Evolutionary conservation across 2,113 vertebrate genomes (phyloP).

Genomic region (Hydrochoerus hydrochaeris): DNA sequence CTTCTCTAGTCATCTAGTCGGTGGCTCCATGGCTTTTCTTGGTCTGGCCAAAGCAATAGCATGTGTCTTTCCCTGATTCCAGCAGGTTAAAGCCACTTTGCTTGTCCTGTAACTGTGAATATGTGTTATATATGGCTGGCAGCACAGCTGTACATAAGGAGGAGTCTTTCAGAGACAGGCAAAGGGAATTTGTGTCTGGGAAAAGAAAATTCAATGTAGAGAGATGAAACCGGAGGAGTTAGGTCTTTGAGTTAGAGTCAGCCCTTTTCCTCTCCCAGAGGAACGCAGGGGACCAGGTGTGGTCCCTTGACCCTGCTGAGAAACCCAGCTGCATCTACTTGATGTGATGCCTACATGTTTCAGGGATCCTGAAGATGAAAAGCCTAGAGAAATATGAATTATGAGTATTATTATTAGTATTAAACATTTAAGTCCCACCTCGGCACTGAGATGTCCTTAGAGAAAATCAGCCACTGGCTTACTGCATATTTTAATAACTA

Average conservation of each 20-base stretch:
- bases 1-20: background rate
- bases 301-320: background rate
- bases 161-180: background rate
- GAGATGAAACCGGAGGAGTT: background rate
- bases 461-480: slow-evolving; percentile 79
- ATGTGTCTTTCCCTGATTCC: background rate
- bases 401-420: slow-evolving; percentile 78
- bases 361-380: slow-evolving; percentile 41
- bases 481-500: slow-evolving; percentile 79
- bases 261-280: background rate
- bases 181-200: background rate
- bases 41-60: background rate
- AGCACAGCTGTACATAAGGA: background rate
- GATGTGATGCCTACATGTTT: background rate
- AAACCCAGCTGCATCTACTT: slow-evolving; percentile 1
- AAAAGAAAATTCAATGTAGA: background rate
- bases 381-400: slow-evolving; percentile 71
- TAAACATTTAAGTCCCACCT: slow-evolving; percentile 82
- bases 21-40: background rate
- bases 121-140: background rate
- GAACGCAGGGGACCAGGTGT: background rate
- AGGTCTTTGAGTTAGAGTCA: background rate
- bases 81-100: background rate
- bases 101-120: background rate
- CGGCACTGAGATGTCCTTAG: slow-evolving; percentile 66